Evolutionary conservation across 2,888 invertebrate species (phyloP).

Genomic region (Agriopis leucophaearia): DNA sequence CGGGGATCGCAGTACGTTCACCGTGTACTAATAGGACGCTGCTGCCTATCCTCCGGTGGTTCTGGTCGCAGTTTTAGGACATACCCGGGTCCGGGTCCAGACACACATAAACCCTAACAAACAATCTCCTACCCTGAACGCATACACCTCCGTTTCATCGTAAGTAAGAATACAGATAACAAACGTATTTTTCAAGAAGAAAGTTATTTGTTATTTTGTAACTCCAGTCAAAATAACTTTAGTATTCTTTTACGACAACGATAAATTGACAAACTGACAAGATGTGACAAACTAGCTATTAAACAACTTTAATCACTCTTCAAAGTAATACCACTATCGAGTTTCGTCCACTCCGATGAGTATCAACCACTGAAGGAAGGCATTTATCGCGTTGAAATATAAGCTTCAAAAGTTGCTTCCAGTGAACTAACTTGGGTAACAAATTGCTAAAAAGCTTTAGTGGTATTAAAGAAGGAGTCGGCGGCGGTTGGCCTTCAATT

Average conservation of each 20-base stretch:
- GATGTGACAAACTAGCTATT: constrained; percentile 6
- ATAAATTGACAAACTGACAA: not conserved
- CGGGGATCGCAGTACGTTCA: too few relatives aligned
- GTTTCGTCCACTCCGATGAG: constrained; percentile 25
- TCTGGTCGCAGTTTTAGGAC: too few relatives aligned
- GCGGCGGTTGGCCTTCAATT: constrained; percentile 24
- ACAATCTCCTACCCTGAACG: too few relatives aligned
- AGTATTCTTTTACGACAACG: not conserved
- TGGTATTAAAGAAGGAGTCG: constrained; percentile 15
- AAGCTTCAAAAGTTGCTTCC: constrained; percentile 25
- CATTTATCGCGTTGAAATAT: constrained; percentile 32
- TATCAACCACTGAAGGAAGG: constrained; percentile 22
- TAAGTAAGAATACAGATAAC: too few relatives aligned
- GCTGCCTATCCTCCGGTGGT: too few relatives aligned
- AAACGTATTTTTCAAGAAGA: not conserved
- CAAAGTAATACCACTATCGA: constrained; percentile 29
- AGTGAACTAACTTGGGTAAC: constrained; percentile 34
- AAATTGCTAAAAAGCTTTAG: constrained; percentile 36
- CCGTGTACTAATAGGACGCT: too few relatives aligned
- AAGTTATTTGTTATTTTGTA: too few relatives aligned
- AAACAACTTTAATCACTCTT: constrained; percentile 22
- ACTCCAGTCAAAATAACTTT: not conserved
- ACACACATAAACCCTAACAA: too few relatives aligned
- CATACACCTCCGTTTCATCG: too few relatives aligned
- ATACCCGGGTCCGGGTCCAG: too few relatives aligned